Evolutionary conservation across 2,113 vertebrate genomes (phyloP), one percentile per base, ranked within the genome.

Genomic region (Struthio camelus): DNA sequence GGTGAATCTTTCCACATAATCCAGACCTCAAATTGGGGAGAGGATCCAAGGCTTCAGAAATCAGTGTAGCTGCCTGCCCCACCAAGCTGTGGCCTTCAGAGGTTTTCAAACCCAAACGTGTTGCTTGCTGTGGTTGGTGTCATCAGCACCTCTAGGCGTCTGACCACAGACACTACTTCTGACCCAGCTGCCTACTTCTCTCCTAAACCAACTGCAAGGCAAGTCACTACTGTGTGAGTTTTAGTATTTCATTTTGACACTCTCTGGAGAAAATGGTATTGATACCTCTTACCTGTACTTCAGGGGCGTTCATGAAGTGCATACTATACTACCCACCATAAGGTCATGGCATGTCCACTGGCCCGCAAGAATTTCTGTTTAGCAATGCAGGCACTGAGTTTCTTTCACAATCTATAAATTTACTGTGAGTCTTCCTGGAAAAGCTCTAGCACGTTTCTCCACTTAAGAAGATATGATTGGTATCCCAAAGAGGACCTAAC

Each of bases 401-500:
- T 4, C 79, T 56, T 67, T 84, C n/a, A 64, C 64, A 34, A 84
- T 6, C 13, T 13, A 38, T 1, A 64, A 12, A 15, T 76, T 23
- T 38, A 64, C 38, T 24, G 38, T 40, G 22, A 10, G 36, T 46
- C 14, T 32, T 46, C 50, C 70, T 28, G 30, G 20, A 53, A 80
- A 69, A 75, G 34, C 7, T 59, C 44, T 30, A 70, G 27, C 18
- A 18, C 22, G 14, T 28, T 64, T 66, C 71, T 27, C 51, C 24
- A 3, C 7, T 10, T 6, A 1, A 34, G n/a, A 80, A 89, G 38
- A 44, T 24, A 56, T 0, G 0, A 64, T 24, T 28, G 6, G 6
- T n/a, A 51, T 32, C 25, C n/a, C n/a, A n/a, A 44, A 44, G 62
- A 42, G 13, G 30, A 78, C 38, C 20, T 17, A 53, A 10, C 50